phyloP scores from a whole-genome alignment of 2,113 vertebrate species.

The Oplegnathus fasciatus region DNA sequence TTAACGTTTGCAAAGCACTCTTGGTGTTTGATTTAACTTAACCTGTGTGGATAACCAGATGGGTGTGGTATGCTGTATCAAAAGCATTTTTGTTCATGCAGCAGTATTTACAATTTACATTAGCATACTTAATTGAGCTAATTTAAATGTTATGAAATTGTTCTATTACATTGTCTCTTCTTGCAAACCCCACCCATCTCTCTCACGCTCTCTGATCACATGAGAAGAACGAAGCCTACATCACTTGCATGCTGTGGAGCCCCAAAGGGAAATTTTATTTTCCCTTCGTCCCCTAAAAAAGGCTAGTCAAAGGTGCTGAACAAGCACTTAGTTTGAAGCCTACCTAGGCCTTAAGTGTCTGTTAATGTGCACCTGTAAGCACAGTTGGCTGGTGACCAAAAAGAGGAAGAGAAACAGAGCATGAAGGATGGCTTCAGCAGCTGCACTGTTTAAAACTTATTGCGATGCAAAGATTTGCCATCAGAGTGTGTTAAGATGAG shows the following conservation, averaged over 20 bases:
- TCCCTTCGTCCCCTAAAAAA: background rate
- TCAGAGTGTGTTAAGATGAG: slow-evolving; percentile 28
- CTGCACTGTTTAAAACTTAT: slow-evolving; percentile 3
- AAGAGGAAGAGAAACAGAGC: background rate
- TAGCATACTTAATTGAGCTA: slow-evolving; percentile 1
- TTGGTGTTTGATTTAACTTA: slow-evolving; percentile 34
- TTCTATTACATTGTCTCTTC: background rate
- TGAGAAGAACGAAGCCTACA: slow-evolving; percentile 5
- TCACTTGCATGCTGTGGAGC: background rate
- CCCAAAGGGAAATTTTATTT: slow-evolving; percentile 1
- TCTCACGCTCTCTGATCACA: background rate
- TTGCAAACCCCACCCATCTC: background rate
- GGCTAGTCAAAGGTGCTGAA: background rate
- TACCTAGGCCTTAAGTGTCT: background rate
- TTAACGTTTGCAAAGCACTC: slow-evolving; percentile 29
- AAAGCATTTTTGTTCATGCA: slow-evolving; percentile 13
- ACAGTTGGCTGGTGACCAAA: slow-evolving; percentile 19
- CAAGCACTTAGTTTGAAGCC: slow-evolving; percentile 18
- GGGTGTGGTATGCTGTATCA: slow-evolving; percentile 10
- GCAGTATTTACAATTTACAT: background rate
- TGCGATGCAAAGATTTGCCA: slow-evolving; percentile 18
- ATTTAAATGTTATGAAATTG: slow-evolving; percentile 3
- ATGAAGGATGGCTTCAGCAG: background rate
- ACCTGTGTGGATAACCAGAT: slow-evolving; percentile 25
- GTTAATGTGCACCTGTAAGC: slow-evolving; percentile 36